phyloP scores from a whole-genome alignment of 2,113 vertebrate genomes.

The Cololabis saira region DNA sequence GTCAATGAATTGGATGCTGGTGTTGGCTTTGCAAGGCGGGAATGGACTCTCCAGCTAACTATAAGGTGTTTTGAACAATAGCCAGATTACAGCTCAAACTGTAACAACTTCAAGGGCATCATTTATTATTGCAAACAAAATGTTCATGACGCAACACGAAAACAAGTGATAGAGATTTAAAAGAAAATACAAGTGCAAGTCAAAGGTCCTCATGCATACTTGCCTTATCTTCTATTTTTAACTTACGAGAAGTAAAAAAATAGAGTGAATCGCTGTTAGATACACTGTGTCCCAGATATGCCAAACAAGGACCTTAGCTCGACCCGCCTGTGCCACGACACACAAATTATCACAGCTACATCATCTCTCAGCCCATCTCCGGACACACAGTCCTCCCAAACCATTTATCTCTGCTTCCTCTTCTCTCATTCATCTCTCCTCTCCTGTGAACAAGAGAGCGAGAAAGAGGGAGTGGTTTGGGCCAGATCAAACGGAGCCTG shows the following conservation, averaged over 20 bases:
- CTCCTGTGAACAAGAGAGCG: constrained; percentile 50
- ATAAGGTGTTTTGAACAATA: constrained; percentile 17
- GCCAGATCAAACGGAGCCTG: constrained; percentile 64
- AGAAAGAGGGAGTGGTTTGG: constrained; percentile 54
- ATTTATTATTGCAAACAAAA: constrained; percentile 14
- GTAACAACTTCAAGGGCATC: not conserved
- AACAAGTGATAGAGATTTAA: not conserved
- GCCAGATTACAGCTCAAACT: constrained; percentile 28
- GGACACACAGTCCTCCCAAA: constrained; percentile 36
- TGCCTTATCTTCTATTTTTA: not conserved
- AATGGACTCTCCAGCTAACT: not conserved
- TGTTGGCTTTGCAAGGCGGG: not conserved
- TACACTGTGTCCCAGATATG: constrained; percentile 20
- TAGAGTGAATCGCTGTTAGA: not conserved
- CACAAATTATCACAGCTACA: constrained; percentile 36
- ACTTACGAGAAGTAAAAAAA: not conserved
- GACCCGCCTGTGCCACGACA: constrained; percentile 50
- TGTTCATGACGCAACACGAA: constrained; percentile 9
- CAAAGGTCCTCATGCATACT: not conserved
- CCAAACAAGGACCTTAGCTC: constrained; percentile 28
- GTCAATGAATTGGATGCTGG: constrained; percentile 49
- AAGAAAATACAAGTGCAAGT: not conserved
- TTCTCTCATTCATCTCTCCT: constrained; percentile 61
- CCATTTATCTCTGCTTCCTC: constrained; percentile 59
- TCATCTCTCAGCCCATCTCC: constrained; percentile 49